Evolutionary conservation across 2,888 invertebrate species (phyloP).

Genomic region (Hydroisotoma schaefferi): DNA sequence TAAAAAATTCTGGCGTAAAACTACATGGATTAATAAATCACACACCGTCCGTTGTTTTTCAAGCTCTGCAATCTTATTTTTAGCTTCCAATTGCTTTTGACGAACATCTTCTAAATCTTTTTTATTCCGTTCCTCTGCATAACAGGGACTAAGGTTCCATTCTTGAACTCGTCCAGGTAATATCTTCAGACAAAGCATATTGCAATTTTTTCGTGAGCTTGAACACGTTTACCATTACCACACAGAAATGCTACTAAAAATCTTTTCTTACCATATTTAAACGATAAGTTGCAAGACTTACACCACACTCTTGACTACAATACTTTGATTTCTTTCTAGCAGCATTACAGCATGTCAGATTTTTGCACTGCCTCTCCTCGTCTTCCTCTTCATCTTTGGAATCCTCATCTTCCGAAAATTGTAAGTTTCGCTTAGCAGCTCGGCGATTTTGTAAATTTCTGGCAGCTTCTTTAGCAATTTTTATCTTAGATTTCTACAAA

Average conservation of each 20-base stretch:
- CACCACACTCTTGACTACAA: constrained; percentile 87
- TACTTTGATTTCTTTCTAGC: constrained; percentile 83
- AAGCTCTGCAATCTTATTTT: constrained; percentile 72
- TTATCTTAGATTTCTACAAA: neutral
- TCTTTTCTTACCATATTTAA: constrained; percentile 66
- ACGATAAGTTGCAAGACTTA: constrained; percentile 77
- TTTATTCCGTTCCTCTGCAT: constrained; percentile 78
- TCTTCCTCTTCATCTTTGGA: constrained; percentile 13
- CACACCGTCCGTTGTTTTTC: constrained; percentile 65
- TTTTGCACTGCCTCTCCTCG: constrained; percentile 70
- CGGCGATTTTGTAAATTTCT: neutral
- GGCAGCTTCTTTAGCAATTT: neutral
- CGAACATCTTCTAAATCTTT: constrained; percentile 63
- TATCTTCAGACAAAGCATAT: constrained; percentile 57
- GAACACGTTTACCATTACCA: neutral
- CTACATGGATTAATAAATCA: neutral
- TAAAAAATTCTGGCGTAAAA: constrained; percentile 2
- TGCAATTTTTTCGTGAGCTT: neutral
- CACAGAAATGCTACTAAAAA: neutral
- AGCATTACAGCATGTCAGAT: constrained; percentile 77
- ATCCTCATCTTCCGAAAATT: neutral
- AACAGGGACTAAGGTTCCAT: constrained; percentile 82
- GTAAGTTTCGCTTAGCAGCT: neutral
- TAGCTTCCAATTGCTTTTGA: constrained; percentile 72
- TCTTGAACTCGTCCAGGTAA: constrained; percentile 86